Evolutionary conservation across 2,888 invertebrate genomes (phyloP), one percentile per base, ranked within the genome.

Genomic region (Drosophila koepferae): DNA sequence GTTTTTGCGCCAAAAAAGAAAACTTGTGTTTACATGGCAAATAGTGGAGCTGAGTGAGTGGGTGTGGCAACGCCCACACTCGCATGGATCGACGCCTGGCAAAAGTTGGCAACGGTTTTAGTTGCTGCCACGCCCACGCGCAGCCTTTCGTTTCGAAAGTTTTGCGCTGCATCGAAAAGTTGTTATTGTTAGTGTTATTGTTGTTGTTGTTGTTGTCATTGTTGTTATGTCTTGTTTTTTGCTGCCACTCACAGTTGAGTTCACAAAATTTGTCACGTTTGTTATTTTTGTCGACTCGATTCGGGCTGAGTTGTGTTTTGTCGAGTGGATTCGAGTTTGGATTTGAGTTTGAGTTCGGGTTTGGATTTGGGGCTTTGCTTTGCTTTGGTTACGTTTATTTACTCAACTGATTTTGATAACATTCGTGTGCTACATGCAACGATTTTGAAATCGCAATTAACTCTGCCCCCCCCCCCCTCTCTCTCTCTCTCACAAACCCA

Each of bases 381-480:
- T 53, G 63, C 77, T 75, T 72, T 78, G 74, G 76, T 67, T 77
- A 53, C 83, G 85, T 84, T 89, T 91, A 91, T 91, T 91, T 91
- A 92, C 91, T 82, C 86, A 91, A 91, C 91, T 91, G 91, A 91
- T 91, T 91, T 91, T 92, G 91, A 91, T 92, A 91, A 91, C 91
- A 91, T 91, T 91, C 87, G 83, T 87, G 90, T 86, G 55, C 55
- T 41, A 89, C 91, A 91, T 91, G 91, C 76, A 82, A 78, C 74
- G 90, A 86, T 86, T 86, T 83, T 71, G 75, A 73, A 86, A 88
- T 87, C 77, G 77, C 74, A 86, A 87, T 87, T 87, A 87, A 87
- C 79, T 77, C 66, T 60, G 67, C 49, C 4, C 2, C 38, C 2
- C 16, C 5, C 2, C 38, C 2, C 16, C 14, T 7, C 0, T 2